phyloP scores from a whole-genome alignment of 2,797 vertebrate genomes.

The Anguilla anguilla region DNA sequence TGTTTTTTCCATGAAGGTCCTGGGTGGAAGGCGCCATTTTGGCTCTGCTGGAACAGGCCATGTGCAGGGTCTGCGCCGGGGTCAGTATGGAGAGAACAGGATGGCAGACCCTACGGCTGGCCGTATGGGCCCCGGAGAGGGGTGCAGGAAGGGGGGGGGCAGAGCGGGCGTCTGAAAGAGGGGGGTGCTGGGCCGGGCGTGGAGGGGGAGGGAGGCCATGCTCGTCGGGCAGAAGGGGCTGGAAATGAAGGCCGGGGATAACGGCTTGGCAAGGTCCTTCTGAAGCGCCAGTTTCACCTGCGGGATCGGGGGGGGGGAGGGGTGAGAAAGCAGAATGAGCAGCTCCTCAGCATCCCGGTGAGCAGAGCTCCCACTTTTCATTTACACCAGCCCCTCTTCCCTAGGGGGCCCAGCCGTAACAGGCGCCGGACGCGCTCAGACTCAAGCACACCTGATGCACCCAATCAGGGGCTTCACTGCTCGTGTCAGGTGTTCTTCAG shows the following conservation, averaged over 20 bases:
- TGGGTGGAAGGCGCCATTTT: neutral
- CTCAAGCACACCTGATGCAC: too few relatives aligned
- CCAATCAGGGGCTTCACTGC: too few relatives aligned
- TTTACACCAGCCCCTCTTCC: neutral
- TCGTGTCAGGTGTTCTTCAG: too few relatives aligned
- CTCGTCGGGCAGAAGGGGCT: conserved; percentile 77
- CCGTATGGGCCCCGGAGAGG: conserved; percentile 86
- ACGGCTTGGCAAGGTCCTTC: conserved; percentile 85
- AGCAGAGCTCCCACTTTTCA: neutral
- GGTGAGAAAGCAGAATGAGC: neutral
- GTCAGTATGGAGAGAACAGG: conserved; percentile 86
- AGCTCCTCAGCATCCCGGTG: neutral
- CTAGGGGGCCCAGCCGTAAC: too few relatives aligned
- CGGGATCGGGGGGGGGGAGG: neutral
- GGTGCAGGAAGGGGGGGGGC: conserved; percentile 81
- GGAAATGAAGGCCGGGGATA: conserved; percentile 84
- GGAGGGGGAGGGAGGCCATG: conserved; percentile 76
- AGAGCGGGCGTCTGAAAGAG: conserved; percentile 81
- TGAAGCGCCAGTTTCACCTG: conserved; percentile 86
- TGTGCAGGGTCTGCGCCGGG: conserved; percentile 21
- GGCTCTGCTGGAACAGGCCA: neutral
- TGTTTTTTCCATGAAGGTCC: conserved; percentile 33
- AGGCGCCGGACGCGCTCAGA: too few relatives aligned
- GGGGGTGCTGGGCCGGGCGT: conserved; percentile 75
- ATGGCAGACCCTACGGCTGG: conserved; percentile 80